Conservation (phyloP, 2,888 invertebrate species). For the Germaria angustata region DNA sequence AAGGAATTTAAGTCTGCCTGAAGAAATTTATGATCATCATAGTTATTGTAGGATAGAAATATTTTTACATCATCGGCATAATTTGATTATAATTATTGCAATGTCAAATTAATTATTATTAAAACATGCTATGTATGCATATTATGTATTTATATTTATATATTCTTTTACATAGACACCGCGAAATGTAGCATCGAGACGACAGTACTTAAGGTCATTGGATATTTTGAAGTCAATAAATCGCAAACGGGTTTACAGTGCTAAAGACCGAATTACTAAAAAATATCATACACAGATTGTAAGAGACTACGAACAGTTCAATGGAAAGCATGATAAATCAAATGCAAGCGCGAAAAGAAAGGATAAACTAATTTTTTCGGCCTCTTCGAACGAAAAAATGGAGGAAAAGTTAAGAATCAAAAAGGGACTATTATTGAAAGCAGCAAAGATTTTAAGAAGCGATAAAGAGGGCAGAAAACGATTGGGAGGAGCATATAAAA, state of each 20-base stretch:
- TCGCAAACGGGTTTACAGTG: neutral
- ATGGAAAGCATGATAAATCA: neutral
- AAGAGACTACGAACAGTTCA: slow-evolving; percentile 8
- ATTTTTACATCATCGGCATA: too few species aligned
- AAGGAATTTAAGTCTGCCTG: too few species aligned
- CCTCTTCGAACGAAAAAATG: neutral
- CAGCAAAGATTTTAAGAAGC: neutral
- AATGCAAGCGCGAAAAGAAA: neutral
- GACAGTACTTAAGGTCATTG: slow-evolving; percentile 23
- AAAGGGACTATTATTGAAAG: slow-evolving; percentile 5
- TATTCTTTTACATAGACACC: slow-evolving; percentile 8
- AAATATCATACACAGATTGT: slow-evolving; percentile 40
- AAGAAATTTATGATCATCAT: too few species aligned
- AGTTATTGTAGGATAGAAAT: too few species aligned
- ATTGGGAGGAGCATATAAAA: slow-evolving; percentile 16
- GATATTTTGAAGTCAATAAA: slow-evolving; percentile 3
- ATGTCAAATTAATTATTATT: too few species aligned
- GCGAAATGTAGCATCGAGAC: slow-evolving; percentile 9
- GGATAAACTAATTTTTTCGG: neutral
- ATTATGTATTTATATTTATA: too few species aligned
- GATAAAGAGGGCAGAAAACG: neutral
- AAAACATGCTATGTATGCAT: too few species aligned
- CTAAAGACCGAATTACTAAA: slow-evolving; percentile 14
- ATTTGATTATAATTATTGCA: too few species aligned
- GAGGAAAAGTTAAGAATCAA: neutral